These are phyloP conservation scores for Panorpa germanica DNA, from an alignment of 2,888 invertebrate species.

Conservation along the genomic window DNA sequence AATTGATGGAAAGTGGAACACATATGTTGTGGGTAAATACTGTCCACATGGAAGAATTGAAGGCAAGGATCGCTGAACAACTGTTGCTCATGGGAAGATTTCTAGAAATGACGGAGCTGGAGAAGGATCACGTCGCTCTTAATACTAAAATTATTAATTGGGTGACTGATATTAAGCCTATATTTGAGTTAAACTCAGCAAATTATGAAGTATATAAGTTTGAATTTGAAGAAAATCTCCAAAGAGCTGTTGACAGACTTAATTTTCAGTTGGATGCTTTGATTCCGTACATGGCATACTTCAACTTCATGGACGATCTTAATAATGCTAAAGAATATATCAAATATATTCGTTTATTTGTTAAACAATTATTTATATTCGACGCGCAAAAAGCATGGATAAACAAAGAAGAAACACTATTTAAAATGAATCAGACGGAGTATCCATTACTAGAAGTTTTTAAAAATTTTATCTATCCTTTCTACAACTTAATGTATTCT, in stretches of 20 bases:
- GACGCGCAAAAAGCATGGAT: slow-evolving; percentile 68
- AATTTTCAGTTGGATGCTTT: slow-evolving; percentile 52
- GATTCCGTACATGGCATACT: slow-evolving; percentile 50
- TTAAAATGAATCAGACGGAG: slow-evolving; percentile 57
- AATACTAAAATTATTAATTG: slow-evolving; percentile 73
- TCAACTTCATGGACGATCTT: slow-evolving; percentile 73
- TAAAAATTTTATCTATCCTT: slow-evolving; percentile 48
- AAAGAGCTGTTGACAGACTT: slow-evolving; percentile 45
- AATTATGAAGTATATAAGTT: slow-evolving; percentile 66
- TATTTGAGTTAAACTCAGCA: slow-evolving; percentile 63
- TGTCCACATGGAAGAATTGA: slow-evolving; percentile 44
- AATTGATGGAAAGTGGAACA: slow-evolving; percentile 60
- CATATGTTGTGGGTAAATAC: slow-evolving; percentile 68
- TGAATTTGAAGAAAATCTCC: slow-evolving; percentile 66
- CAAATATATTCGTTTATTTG: slow-evolving; percentile 53
- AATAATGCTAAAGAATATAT: slow-evolving; percentile 61
- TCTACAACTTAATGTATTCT: slow-evolving; percentile 47
- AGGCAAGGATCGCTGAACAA: slow-evolving; percentile 47
- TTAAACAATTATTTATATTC: slow-evolving; percentile 54
- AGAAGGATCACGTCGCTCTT: slow-evolving; percentile 52
- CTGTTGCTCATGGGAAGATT: slow-evolving; percentile 46
- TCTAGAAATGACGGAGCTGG: slow-evolving; percentile 57
- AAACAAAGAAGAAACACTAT: slow-evolving; percentile 71
- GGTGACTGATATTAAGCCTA: slow-evolving; percentile 59
- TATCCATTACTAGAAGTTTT: slow-evolving; percentile 69